These are phyloP conservation scores for Mechanitis mazaeus DNA, from an alignment of 2,888 invertebrate species.

Conservation along the genomic window DNA sequence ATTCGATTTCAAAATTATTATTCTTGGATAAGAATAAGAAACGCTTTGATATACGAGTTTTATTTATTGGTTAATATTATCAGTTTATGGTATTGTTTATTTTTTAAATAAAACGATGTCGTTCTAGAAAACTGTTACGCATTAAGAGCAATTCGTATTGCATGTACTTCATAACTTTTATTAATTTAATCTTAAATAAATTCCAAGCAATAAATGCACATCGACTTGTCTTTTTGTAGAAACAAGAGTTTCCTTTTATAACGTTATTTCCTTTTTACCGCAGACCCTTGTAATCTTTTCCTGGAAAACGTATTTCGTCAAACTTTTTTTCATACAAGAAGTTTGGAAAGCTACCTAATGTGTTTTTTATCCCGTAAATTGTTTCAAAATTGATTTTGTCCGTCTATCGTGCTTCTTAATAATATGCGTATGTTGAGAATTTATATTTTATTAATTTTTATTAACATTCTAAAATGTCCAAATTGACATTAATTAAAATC, in stretches of 20 bases:
- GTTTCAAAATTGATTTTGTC: constrained; percentile 27
- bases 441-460: neutral
- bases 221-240: constrained; percentile 1
- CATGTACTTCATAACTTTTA: neutral
- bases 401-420: neutral
- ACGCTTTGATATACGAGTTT: too few species aligned
- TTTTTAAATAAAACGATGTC: too few species aligned
- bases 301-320: constrained; percentile 22
- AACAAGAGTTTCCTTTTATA: constrained; percentile 26
- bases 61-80: too few species aligned
- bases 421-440: neutral
- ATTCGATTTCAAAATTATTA: too few species aligned
- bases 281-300: constrained; percentile 29
- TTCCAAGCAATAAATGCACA: neutral
- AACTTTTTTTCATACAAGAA: constrained; percentile 23
- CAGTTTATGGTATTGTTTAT: too few species aligned
- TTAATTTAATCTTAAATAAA: neutral
- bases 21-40: too few species aligned
- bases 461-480: too few species aligned
- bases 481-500: too few species aligned
- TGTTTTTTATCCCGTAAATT: constrained; percentile 28
- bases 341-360: constrained; percentile 30
- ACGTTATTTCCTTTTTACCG: constrained; percentile 26
- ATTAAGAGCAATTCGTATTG: neutral
- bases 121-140: too few species aligned